Conservation (phyloP, 2,888 invertebrate species). For the Drosophila mimetica region DNA sequence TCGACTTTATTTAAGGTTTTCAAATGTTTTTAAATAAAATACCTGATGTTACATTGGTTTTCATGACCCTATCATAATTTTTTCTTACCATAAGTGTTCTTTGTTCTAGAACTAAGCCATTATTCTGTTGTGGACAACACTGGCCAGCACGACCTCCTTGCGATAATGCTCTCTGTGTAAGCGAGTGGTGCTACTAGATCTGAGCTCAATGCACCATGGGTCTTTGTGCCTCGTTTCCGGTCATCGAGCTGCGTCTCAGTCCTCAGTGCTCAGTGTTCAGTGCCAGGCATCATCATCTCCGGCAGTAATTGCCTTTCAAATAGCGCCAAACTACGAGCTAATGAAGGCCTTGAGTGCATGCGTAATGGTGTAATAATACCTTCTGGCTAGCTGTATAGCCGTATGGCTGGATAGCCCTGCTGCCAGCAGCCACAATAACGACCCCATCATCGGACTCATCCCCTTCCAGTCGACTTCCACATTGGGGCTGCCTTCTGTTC, state of each 20-base stretch:
- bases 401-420: slow-evolving; percentile 6
- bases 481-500: slow-evolving; percentile 15
- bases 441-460: slow-evolving; percentile 35
- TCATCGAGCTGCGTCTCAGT: slow-evolving; percentile 35
- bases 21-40: too few species aligned
- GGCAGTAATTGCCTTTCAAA: slow-evolving; percentile 73
- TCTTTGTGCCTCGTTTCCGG: slow-evolving; percentile 61
- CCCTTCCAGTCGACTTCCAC: background rate
- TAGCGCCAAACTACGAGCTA: slow-evolving; percentile 73
- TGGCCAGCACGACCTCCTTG: background rate
- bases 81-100: too few species aligned
- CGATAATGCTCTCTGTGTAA: background rate
- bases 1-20: too few species aligned
- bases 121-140: background rate
- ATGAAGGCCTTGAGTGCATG: slow-evolving; percentile 79
- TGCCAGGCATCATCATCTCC: slow-evolving; percentile 37
- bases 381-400: slow-evolving; percentile 34
- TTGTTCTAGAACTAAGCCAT: background rate
- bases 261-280: slow-evolving; percentile 9
- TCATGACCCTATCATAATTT: too few species aligned
- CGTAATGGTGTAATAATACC: slow-evolving; percentile 80
- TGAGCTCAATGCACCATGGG: slow-evolving; percentile 38
- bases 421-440: slow-evolving; percentile 29
- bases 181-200: slow-evolving; percentile 19
- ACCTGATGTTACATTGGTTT: too few species aligned